Evolutionary conservation across 1,140 invertebrate genomes (phyloP).

Genomic region (Drosophila bocqueti): DNA sequence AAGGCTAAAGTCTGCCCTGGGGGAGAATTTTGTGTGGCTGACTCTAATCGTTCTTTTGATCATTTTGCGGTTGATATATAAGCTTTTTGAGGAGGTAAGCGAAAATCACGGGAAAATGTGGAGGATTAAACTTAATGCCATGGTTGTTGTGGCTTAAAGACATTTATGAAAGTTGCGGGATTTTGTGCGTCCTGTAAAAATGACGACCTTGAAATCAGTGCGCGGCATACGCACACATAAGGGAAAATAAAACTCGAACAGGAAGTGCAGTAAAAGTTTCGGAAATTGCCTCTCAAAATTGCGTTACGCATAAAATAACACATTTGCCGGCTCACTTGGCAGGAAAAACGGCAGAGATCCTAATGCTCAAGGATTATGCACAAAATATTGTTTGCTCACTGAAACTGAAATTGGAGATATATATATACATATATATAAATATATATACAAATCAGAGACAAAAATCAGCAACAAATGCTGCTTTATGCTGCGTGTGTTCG

Average conservation of each 20-base stretch:
- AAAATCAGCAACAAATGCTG: constrained; percentile 30
- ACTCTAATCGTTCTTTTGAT: constrained; percentile 43
- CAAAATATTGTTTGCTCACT: constrained; percentile 51
- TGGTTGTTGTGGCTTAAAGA: constrained; percentile 8
- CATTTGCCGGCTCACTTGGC: constrained; percentile 60
- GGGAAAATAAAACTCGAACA: constrained; percentile 19
- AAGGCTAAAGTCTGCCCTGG: constrained; percentile 5
- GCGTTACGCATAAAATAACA: constrained; percentile 69
- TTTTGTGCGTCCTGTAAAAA: neutral
- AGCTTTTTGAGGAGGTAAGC: neutral
- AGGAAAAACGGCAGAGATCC: constrained; percentile 32
- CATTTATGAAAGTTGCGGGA: constrained; percentile 16
- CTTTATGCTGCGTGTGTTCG: constrained; percentile 1
- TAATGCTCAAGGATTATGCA: constrained; percentile 62
- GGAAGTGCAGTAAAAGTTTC: constrained; percentile 50
- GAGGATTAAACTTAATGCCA: constrained; percentile 5
- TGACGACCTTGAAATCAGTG: constrained; percentile 35
- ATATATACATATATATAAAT: neutral
- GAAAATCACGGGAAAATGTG: neutral
- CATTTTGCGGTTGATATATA: constrained; percentile 39
- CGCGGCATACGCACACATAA: neutral
- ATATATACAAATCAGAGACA: constrained; percentile 24
- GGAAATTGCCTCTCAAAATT: constrained; percentile 55
- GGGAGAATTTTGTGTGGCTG: constrained; percentile 16
- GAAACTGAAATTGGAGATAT: constrained; percentile 36